A percentile compares a stretch with the other conserved stretches of the same genome.
phyloP scores from a whole-genome alignment of 2,797 vertebrate genomes.

The Agapornis canus region DNA sequence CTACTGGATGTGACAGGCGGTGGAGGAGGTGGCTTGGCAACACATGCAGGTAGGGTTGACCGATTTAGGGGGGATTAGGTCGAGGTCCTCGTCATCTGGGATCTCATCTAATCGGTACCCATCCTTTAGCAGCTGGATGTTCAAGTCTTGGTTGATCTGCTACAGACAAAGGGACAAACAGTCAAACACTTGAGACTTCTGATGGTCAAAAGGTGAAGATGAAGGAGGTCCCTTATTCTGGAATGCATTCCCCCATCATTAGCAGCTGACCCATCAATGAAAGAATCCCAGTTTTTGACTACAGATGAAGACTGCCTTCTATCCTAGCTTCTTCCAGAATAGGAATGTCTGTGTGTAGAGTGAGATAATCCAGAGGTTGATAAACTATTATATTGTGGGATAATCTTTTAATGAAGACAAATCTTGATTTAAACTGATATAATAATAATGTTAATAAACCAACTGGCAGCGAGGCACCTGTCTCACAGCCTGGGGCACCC shows the following conservation, averaged over 20 bases:
- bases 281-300: not conserved
- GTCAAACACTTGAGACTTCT: constrained; percentile 40
- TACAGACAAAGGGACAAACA: constrained; percentile 76
- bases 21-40: constrained; percentile 95
- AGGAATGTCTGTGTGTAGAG: not conserved
- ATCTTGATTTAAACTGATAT: not conserved
- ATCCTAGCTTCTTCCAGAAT: not conserved
- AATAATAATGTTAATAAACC: not conserved
- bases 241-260: not conserved
- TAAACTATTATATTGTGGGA: not conserved
- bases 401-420: not conserved
- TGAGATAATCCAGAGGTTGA: not conserved
- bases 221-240: not conserved
- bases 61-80: constrained; percentile 97
- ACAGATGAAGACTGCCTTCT: not conserved
- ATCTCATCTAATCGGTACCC: constrained; percentile 98
- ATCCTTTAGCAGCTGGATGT: constrained; percentile 98
- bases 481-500: not conserved
- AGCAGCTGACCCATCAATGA: not conserved
- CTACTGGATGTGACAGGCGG: constrained; percentile 98
- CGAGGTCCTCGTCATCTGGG: constrained; percentile 96
- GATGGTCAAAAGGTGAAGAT: not conserved
- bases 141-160: constrained; percentile 99
- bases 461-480: not conserved
- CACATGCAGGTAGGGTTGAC: constrained; percentile 99